Evolutionary conservation across 2,797 vertebrate species (phyloP).

Genomic region (Craterocephalus amniculus): DNA sequence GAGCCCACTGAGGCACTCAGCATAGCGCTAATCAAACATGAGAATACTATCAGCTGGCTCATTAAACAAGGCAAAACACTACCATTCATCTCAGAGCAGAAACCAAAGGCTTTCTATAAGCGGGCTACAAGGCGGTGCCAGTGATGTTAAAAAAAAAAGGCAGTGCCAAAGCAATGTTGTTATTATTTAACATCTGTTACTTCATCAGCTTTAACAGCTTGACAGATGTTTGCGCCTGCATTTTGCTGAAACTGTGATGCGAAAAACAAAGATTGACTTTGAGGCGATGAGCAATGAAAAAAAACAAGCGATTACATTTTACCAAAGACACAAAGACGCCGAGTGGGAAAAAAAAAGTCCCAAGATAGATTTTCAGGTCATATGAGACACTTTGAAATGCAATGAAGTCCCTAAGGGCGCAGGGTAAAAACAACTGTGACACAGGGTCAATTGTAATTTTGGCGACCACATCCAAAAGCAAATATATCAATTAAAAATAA

Average conservation of each 20-base stretch:
- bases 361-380: constrained; percentile 74
- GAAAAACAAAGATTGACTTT: constrained; percentile 62
- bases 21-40: constrained; percentile 73
- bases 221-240: constrained; percentile 62
- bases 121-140: constrained; percentile 43
- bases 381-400: constrained; percentile 69
- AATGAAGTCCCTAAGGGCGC: constrained; percentile 59
- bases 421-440: constrained; percentile 73
- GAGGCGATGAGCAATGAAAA: constrained; percentile 42
- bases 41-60: constrained; percentile 74
- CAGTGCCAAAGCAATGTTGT: constrained; percentile 31
- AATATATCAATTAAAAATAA: constrained; percentile 88
- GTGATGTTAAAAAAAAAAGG: constrained; percentile 22
- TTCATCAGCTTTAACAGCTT: constrained; percentile 60
- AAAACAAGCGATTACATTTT: constrained; percentile 51
- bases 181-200: constrained; percentile 73
- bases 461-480: constrained; percentile 78
- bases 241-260: constrained; percentile 58
- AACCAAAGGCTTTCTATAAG: constrained; percentile 60
- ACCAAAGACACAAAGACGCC: constrained; percentile 71
- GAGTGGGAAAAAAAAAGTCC: constrained; percentile 38
- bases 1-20: constrained; percentile 54
- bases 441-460: constrained; percentile 84
- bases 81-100: constrained; percentile 63
- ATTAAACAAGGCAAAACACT: constrained; percentile 71